Conservation (phyloP, 2,888 invertebrate species). For the Anticlea derivata region DNA sequence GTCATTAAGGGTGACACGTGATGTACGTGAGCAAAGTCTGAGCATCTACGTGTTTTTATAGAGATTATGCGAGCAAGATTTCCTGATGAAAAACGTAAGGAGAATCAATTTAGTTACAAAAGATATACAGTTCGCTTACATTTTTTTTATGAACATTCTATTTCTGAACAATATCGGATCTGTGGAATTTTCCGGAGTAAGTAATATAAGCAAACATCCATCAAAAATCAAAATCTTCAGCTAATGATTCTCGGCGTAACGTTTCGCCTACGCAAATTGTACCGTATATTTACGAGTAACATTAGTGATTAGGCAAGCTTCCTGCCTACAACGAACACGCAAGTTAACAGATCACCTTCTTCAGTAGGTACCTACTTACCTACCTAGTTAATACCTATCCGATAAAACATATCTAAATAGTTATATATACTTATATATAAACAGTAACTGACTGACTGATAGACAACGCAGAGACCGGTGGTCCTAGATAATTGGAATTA, state of each 20-base stretch:
- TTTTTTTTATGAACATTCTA: no score
- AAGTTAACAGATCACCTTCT: no score
- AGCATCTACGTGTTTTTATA: background rate
- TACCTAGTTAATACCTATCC: no score
- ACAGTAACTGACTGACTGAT: no score
- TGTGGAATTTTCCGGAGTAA: background rate
- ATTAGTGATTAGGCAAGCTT: background rate
- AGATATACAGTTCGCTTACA: no score
- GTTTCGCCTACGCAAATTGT: background rate
- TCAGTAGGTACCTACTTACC: no score
- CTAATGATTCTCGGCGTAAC: background rate
- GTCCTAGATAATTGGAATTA: no score
- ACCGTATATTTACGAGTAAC: background rate
- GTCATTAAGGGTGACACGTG: constrained; percentile 14
- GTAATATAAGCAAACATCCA: constrained; percentile 10
- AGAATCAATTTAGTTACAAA: no score
- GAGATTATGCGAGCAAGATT: background rate
- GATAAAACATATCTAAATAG: no score
- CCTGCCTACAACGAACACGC: background rate
- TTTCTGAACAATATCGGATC: background rate
- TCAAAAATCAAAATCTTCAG: background rate
- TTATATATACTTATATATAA: no score
- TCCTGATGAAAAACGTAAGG: background rate
- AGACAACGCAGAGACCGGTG: no score
- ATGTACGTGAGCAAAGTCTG: constrained; percentile 2